Conservation (phyloP, 1,140 invertebrate species). For the Drosophila gunungcola region DNA sequence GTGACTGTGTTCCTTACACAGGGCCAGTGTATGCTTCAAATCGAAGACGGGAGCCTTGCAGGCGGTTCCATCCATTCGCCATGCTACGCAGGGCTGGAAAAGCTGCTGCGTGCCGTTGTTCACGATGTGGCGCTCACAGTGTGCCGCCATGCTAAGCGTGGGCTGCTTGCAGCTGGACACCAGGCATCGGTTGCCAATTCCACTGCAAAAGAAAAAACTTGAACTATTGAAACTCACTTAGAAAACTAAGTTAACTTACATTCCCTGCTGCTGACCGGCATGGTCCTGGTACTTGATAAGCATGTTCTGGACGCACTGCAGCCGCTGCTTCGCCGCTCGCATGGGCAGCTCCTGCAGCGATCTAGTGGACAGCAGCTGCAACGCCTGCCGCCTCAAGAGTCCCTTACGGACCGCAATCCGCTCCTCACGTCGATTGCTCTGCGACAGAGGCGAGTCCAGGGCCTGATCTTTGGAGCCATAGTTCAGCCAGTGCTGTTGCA, state of each 20-base stretch:
- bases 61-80: conserved; percentile 93
- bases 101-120: conserved; percentile 94
- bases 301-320: conserved; percentile 69
- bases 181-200: conserved; percentile 64
- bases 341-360: conserved; percentile 67
- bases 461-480: conserved; percentile 23
- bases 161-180: conserved; percentile 65
- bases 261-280: conserved; percentile 55
- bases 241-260: conserved; percentile 52
- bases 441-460: conserved; percentile 18
- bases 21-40: conserved; percentile 92
- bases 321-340: conserved; percentile 59
- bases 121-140: conserved; percentile 94
- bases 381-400: conserved; percentile 66
- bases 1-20: conserved; percentile 90
- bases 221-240: background rate
- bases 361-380: conserved; percentile 71
- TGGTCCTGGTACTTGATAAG: conserved; percentile 73
- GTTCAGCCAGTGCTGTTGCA: conserved; percentile 74
- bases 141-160: conserved; percentile 90
- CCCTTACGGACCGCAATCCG: conserved; percentile 71
- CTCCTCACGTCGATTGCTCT: conserved; percentile 64
- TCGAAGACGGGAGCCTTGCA: conserved; percentile 95
- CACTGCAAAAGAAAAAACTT: conserved; percentile 21
- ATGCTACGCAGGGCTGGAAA: conserved; percentile 95